Conservation (phyloP, 2,797 vertebrate species). For the Avahi laniger region DNA sequence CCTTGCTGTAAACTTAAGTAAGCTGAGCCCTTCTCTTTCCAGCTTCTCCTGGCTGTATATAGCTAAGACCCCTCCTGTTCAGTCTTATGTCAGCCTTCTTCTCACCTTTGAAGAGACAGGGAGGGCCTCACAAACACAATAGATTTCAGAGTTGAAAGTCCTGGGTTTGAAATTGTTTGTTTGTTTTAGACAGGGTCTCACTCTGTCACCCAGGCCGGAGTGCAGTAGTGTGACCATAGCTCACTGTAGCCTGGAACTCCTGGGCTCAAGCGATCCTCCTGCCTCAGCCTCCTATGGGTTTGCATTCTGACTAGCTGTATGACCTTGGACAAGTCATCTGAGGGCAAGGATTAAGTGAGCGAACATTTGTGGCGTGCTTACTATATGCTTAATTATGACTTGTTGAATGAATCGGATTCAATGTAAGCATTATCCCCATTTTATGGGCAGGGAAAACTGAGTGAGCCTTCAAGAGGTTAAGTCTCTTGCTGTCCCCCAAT, state of each 20-base stretch:
- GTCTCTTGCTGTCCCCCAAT: background rate
- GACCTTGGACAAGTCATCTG: background rate
- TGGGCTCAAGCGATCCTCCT: background rate
- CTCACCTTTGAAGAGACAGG: background rate
- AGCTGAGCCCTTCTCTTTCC: conserved; percentile 21
- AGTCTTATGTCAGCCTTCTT: background rate
- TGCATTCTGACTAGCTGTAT: background rate
- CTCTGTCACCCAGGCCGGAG: background rate
- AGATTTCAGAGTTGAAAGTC: conserved; percentile 5
- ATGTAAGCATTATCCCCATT: background rate
- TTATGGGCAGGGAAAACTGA: background rate
- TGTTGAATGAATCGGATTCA: conserved; percentile 13
- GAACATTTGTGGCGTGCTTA: background rate
- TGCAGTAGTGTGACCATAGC: background rate
- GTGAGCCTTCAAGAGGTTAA: background rate
- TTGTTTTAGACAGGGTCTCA: background rate
- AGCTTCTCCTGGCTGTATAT: conserved; percentile 20
- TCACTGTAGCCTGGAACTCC: background rate
- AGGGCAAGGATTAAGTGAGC: background rate
- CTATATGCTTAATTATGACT: background rate
- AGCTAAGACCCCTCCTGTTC: background rate
- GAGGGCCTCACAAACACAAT: background rate
- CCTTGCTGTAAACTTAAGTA: conserved; percentile 45
- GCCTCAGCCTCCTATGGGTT: background rate
- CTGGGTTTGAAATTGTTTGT: background rate